Base-by-base conservation (phyloP, 2,113 vertebrate genomes). In the Equus przewalskii region DNA sequence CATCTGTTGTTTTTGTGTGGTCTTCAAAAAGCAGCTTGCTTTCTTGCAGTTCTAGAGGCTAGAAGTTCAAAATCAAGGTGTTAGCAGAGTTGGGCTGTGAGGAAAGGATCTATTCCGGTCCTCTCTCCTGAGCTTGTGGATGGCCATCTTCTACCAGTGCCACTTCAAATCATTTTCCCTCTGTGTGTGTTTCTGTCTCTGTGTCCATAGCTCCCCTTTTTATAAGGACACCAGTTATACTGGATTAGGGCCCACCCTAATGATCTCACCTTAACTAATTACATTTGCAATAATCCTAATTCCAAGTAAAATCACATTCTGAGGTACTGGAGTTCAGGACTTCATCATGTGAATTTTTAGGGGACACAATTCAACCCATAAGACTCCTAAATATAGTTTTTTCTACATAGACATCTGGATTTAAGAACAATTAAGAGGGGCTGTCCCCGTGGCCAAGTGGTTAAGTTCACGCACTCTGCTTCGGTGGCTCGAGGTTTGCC, bases 311-410 rank as follows among this genome's bases (percentile, higher is more conserved):
- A 19, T 92, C 56, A 86, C 33, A 67, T 67, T 93, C 30, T 83
- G 7, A 87, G 9, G 56, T 93, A 24, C 8, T 90, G 46, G 19
- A 70, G 13, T 93, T 90, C 78, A 76, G 21, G 22, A 44, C 18
- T 96, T 96, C 44, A 85, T 44, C 69, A 79, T 73, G 28, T 80
- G 11, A 88, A 88, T 89, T 19, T 91, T 60, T 65, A 70, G 3
- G 49, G 18, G 26, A 82, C n/a, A 93, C 11, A 96, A 21, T 80
- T 95, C 69, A 94, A 97, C 4, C 8, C 41, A 56, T 78, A 85
- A n/a, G 36, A 87, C 7, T 81, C 1, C 7, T 91, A 85, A 88
- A 67, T 72, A 81, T 44, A 30, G 6, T 36, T 73, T 22, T 85
- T 95, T 83, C 28, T 88, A 75, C n/a, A 46, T 60, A 70, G n/a